phyloP scores from a whole-genome alignment of 1,140 invertebrate species.

The Caenorhabditis briggsae region DNA sequence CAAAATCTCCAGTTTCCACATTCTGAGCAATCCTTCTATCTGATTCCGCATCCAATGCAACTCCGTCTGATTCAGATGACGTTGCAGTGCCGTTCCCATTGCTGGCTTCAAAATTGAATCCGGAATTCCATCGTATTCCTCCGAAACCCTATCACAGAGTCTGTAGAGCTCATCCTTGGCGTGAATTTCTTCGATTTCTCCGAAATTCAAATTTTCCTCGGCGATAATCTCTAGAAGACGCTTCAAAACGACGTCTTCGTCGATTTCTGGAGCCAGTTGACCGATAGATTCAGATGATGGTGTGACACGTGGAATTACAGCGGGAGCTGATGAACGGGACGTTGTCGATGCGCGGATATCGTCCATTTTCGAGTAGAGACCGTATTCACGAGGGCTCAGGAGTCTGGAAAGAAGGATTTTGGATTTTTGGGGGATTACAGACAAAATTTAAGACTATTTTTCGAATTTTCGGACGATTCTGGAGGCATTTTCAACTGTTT shows the following conservation, averaged over 20 bases:
- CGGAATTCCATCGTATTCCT: constrained; percentile 60
- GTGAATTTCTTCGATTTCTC: constrained; percentile 59
- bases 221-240: constrained; percentile 34
- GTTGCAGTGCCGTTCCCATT: constrained; percentile 59
- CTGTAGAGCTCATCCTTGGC: constrained; percentile 59
- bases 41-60: constrained; percentile 42
- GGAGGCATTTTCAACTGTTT: too few species aligned
- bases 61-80: constrained; percentile 52
- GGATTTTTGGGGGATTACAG: background rate
- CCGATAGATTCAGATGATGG: background rate
- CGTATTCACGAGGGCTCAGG: constrained; percentile 46
- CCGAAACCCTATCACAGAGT: constrained; percentile 60
- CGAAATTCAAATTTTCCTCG: constrained; percentile 63
- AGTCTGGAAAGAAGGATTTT: constrained; percentile 19
- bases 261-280: constrained; percentile 38
- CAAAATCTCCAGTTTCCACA: constrained; percentile 28
- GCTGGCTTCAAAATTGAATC: constrained; percentile 65
- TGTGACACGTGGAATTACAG: too few species aligned
- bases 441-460: background rate
- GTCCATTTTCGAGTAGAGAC: constrained; percentile 36
- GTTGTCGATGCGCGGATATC: background rate
- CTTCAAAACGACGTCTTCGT: constrained; percentile 25
- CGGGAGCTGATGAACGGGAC: background rate
- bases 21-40: constrained; percentile 6
- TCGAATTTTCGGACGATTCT: background rate